Conservation (phyloP, 2,113 vertebrate species). For the Hippopotamus amphibius region DNA sequence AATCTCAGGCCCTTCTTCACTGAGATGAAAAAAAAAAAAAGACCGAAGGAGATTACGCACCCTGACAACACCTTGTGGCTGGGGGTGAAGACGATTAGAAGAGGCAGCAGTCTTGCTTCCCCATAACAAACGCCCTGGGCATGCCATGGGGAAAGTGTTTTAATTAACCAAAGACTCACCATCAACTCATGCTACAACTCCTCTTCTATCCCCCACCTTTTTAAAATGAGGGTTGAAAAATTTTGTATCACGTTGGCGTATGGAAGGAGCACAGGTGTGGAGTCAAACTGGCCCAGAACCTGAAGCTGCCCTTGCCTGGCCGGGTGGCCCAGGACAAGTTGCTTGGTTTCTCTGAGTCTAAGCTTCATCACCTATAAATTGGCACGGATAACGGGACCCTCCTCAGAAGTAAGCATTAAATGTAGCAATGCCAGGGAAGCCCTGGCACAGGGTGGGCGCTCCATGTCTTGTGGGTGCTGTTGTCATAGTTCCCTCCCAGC, state of each 20-base stretch:
- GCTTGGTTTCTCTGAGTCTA: not conserved
- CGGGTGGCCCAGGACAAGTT: not conserved
- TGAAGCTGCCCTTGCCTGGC: not conserved
- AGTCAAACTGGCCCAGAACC: not conserved
- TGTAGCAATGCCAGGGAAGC: not conserved
- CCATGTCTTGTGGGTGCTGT: not conserved
- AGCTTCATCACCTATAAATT: not conserved
- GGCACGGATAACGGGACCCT: not conserved
- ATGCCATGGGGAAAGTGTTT: not conserved
- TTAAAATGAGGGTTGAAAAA: not conserved
- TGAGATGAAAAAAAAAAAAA: not conserved
- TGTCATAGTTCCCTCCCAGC: not conserved
- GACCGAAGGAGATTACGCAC: not conserved
- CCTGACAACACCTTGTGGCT: not conserved
- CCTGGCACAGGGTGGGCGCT: not conserved
- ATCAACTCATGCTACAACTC: not conserved
- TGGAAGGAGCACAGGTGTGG: not conserved
- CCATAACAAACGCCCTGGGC: not conserved
- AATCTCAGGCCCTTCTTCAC: constrained; percentile 47
- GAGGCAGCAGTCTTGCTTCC: not conserved
- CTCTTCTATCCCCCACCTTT: not conserved
- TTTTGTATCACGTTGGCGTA: not conserved
- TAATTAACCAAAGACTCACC: not conserved
- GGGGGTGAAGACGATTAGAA: not conserved
- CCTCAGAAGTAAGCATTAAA: not conserved